Base-by-base conservation (phyloP, 2,888 invertebrate genomes). In the Griposia aprilina region DNA sequence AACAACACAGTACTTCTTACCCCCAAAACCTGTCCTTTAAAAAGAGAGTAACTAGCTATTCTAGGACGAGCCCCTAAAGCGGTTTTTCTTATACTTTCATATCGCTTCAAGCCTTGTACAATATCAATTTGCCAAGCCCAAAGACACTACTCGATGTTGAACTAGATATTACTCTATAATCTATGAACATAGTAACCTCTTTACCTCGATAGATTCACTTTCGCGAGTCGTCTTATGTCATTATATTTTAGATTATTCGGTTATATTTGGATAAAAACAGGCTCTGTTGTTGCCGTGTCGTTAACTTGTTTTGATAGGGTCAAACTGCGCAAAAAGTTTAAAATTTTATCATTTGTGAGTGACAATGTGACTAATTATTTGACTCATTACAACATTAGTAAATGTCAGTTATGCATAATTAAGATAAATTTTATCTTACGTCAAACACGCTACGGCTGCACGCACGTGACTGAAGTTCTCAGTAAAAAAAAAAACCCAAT, bases 131-230 rank as follows among this genome's bases (percentile, higher is more conserved):
- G 36, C 68, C 63, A 48, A 79, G 73, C 65, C 69, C 69, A 69
- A n/a, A 73, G 65, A 73, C 50, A 79, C 52, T 36, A 4, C 45
- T 67, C 23, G 50, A 36, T 41, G 48, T 36, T 20, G 26, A 74
- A 67, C 66, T 45, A 41, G 55, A 70, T 13, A n/a, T 57, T 50
- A 48, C 59, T 70, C 65, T 70, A 78, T 69, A 83, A 73, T 84
- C 65, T 80, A 73, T 74, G 70, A 15, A 48, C 76, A 70, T 45
- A 59, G 60, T 70, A 62, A 82, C 83, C 83, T 70, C 55, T 15
- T 83, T 82, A 50, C 82, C 83, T 85, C 72, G 41, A 82, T 83
- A 65, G 48, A 45, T 60, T 62, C 71, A 83, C 83, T 83, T 85
- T 85, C 83, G 67, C 83, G 70, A 41, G 45, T 52, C 10, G 13